Evolutionary conservation across 2,113 vertebrate genomes (phyloP).

Genomic region (Andinoacara biseriatus): DNA sequence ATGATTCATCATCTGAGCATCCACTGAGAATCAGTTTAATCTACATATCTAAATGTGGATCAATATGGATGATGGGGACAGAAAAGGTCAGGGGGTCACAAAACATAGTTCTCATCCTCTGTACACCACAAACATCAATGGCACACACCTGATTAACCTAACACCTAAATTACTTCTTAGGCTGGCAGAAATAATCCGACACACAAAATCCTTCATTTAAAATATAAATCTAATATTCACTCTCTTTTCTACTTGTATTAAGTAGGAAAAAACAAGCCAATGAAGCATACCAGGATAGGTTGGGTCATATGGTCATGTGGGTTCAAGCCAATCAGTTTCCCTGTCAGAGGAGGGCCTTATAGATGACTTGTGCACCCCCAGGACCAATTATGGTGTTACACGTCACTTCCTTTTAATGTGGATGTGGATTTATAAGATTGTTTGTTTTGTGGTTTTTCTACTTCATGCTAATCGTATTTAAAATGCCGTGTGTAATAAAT

Average conservation of each 20-base stretch:
- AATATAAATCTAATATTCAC: neutral
- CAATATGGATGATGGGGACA: neutral
- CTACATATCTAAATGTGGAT: neutral
- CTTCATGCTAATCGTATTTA: neutral
- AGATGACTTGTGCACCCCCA: neutral
- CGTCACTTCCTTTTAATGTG: neutral
- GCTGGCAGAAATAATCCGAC: too few relatives aligned
- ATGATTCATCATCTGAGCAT: conserved; percentile 28
- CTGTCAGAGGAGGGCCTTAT: neutral
- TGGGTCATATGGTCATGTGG: neutral
- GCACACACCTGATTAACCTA: neutral
- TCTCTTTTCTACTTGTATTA: neutral
- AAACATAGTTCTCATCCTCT: neutral
- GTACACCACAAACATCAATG: neutral
- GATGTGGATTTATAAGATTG: neutral
- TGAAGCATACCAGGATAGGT: neutral
- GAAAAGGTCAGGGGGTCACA: neutral
- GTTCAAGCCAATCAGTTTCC: neutral
- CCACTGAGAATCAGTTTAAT: neutral
- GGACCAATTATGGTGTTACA: neutral
- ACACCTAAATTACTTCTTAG: too few relatives aligned
- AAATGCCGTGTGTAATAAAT: neutral
- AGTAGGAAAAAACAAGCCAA: neutral
- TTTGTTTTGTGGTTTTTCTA: neutral
- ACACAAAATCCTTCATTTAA: neutral